Base-by-base conservation (phyloP, 92 coral and sea anemone genomes). In the Zoanthus sociatus region DNA sequence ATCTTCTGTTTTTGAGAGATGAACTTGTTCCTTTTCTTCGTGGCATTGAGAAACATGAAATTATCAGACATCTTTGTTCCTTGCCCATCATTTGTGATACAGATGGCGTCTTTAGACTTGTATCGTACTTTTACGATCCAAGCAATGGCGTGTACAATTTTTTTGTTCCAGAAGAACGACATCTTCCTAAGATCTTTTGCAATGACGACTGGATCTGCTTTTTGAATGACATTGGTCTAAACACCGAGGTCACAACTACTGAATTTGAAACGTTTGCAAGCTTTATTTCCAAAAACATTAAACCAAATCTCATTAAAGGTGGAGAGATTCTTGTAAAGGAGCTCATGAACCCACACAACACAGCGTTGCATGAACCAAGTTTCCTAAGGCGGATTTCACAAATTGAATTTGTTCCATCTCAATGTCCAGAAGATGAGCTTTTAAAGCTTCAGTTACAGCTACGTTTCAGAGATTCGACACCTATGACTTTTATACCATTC, bases 381-480 rank as follows among this genome's bases (percentile, higher is more conserved):
- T 90, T 90, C 45, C 73, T 90, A 3, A 46, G 53, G 14, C 53
- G 84, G 45, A 63, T 90, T 79, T 90, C 92, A 70, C 78, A 78
- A 11, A 78, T 90, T 55, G 71, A 16, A 15, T 90, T 90, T 83
- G 89, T 90, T 45, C 87, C 87, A 45, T 64, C 87, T 26, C 83
- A 83, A n/a, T 26, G 32, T 8, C 76, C 88, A 10, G 64, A 10
- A 0, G 18, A 85, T 48, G 60, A 67, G 15, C 79, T 77, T 10
- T 71, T 90, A 12, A 54, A 55, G 37, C 51, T 90, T 32, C 92
- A 90, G 71, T 64, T 69, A 16, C 77, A 87, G n/a, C 50, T 53
- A 10, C 46, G 46, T 0, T 47, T 51, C 67, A 18, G 4, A 42
- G 61, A 45, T 60, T 44, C 73, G 10, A 53, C 69, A n/a, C 67